These are phyloP conservation scores for Sminthopsis crassicaudata DNA, from an alignment of 2,113 vertebrate species.

Conservation along the genomic window DNA sequence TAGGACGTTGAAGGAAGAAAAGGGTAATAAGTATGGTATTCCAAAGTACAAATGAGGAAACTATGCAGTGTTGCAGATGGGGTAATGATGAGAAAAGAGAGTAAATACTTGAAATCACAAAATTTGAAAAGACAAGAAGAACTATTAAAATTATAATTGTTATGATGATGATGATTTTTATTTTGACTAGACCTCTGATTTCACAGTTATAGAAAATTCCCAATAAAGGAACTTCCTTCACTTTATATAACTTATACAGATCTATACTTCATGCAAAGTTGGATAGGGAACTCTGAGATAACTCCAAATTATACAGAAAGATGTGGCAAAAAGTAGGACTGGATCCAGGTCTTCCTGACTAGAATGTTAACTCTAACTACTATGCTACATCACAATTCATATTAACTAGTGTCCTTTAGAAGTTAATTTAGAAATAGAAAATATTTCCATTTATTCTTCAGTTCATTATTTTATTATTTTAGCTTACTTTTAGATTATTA, in stretches of 20 bases:
- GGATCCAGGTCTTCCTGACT: background rate
- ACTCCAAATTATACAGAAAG: background rate
- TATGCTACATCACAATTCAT: no score
- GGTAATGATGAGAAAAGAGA: background rate
- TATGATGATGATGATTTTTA: background rate
- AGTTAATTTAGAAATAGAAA: no score
- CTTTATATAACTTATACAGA: background rate
- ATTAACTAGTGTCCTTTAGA: no score
- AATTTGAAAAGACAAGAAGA: background rate
- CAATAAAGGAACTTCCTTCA: background rate
- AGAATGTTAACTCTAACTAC: background rate
- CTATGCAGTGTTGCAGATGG: background rate
- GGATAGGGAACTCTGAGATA: background rate
- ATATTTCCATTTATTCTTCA: no score
- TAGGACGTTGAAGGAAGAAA: background rate
- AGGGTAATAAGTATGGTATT: background rate
- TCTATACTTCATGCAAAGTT: background rate
- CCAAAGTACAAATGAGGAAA: slow-evolving; percentile 6
- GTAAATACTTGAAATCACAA: background rate
- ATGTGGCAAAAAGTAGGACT: background rate
- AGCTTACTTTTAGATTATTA: no score
- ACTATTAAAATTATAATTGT: background rate
- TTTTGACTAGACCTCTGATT: background rate
- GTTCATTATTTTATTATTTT: no score
- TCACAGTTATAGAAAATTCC: background rate